Base-by-base conservation (phyloP, 2,888 invertebrate genomes). In the Drosophila stalkeri region DNA sequence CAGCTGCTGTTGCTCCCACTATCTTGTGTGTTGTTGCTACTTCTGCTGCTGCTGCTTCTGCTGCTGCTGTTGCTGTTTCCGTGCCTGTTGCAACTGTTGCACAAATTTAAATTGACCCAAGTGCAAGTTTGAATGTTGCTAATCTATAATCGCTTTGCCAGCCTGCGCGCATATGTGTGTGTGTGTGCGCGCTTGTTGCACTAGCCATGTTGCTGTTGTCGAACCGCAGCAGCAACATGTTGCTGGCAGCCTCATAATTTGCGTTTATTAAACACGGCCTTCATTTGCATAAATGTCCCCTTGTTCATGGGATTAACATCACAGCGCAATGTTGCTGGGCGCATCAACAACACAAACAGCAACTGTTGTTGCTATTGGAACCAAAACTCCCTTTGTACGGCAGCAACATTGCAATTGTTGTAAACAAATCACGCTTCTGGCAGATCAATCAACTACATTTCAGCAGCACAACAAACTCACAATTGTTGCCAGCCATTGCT, bases 71-170 rank as follows among this genome's bases (percentile, higher is more conserved):
- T 73, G 84, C 59, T 73, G 72, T 63, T 81, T 71, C 75, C 64
- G 76, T 73, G 75, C 65, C 64, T 63, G 68, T 67, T 67, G 80
- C 80, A 81, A 84, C 86, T 84, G 87, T 87, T 81, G 83, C 87
- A 90, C 90, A 87, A 90, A 87, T 87, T 87, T 87, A 87, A 87
- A 87, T 90, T 87, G 90, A 87, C 90, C 90, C 87, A 90, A 90
- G 87, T 88, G 90, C 89, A 87, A 88, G 80, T 88, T 90, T 83
- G 80, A 81, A 87, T 88, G 90, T 84, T 73, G 80, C 80, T 89
- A 77, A 86, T 86, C 86, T 80, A 64, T 55, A 78, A 89, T 89
- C 89, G 73, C 66, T 55, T 52, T 49, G 59, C 35, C 33, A 67
- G 31, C 39, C 64, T 39, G 47, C 64, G 39, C 16, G 16, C 9